Base-by-base conservation (phyloP, 2,113 vertebrate species). In the Pteruthius melanotis region DNA sequence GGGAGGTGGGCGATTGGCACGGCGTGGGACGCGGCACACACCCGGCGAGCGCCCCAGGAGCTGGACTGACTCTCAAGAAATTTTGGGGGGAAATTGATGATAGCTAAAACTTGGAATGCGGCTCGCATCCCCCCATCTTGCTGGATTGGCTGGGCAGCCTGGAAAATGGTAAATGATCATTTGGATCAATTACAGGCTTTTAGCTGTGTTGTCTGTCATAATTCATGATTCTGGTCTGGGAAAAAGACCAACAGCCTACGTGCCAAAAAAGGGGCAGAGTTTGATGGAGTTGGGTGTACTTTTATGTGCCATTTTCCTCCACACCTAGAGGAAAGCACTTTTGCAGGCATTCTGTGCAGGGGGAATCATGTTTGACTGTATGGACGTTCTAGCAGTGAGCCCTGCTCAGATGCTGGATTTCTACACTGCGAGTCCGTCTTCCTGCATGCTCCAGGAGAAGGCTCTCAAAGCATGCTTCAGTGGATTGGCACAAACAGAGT, bases 261-360 rank as follows among this genome's bases (percentile, higher is more conserved):
- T 98, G 98, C 98, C 98, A 98, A 98, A 98, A 98, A 98, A 97
- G 98, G 97, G 98, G 98, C 98, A 98, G 98, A 99, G 98, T 99
- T 99, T 98, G 99, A 99, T 99, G 99, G 99, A 99, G 99, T 99
- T 99, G 98, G 98, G 97, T 97, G 98, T 98, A 98, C 98, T 98
- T 98, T 97, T 98, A 97, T 96, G 97, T 98, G 97, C 97, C 98
- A 97, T 98, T 98, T 98, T 95, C 96, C 97, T 97, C 97, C 98
- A 97, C 98, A 98, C 98, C 98, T 98, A 98, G 97, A 98, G 97
- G 98, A 98, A 98, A 97, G 97, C 98, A 97, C 97, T 98, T 98
- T 98, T 96, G 95, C 98, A 98, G 98, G 95, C 97, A 87, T 95
- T 97, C 97, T 95, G 98, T 98, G 94, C 96, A 94, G 97, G 97